Base-by-base conservation (phyloP, 1,140 invertebrate species). In the Drosophila busckii region DNA sequence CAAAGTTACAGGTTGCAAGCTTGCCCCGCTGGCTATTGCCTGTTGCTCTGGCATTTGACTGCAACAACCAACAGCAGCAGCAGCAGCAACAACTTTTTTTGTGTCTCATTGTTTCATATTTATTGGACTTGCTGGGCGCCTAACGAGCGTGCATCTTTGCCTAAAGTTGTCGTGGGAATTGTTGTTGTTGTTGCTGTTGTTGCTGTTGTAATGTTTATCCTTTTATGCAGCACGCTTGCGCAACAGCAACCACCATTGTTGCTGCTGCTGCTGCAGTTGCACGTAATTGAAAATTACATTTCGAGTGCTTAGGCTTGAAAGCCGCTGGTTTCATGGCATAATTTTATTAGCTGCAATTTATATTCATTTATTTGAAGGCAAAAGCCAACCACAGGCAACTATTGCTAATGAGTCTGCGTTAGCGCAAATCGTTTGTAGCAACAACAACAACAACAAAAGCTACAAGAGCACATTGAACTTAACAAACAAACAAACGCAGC, bases 51-150 rank as follows among this genome's bases (percentile, higher is more conserved):
- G 48, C 48, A 59, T 44, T 54, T 53, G 49, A 28, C 56, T 61
- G 65, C 60, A 52, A 35, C 55, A 66, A 37, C 22, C 68, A 56
- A 40, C 62, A 71, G 41, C 61, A 56, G 22, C 64, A 55, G 15
- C 68, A 67, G 17, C 44, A 35, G 34, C 62, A 37, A 50, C 64
- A 65, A 59, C 75, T 80, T 80, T 64, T n/a, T n/a, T n/a, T n/a
- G n/a, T 80, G 73, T 65, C 75, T 82, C 75, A 82, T 82, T 82
- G 75, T 82, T 70, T 82, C 76, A 78, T 80, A 78, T 78, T 78
- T 80, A 76, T 78, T 78, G 70, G 71, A 78, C 61, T 71, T 35
- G 16, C 45, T 66, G 46, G 63, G 50, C 69, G 53, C 54, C 68
- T 76, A 76, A 78, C 70, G 75, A 62, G 71, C 69, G 69, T 80